These are phyloP conservation scores for Netelia fuscicornis DNA, from an alignment of 2,888 invertebrate genomes.

Conservation along the genomic window DNA sequence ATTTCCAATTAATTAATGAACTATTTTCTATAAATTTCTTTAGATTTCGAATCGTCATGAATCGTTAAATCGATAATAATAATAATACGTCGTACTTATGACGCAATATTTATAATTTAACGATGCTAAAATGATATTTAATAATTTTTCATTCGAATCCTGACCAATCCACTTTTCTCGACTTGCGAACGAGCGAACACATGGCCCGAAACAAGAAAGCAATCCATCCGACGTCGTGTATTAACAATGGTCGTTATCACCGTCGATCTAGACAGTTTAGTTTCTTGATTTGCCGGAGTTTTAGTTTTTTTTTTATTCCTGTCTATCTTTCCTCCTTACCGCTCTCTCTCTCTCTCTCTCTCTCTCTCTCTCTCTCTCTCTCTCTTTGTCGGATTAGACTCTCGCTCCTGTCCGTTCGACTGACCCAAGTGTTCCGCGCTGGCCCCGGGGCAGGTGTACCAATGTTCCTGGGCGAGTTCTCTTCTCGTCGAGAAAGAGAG, in stretches of 20 bases:
- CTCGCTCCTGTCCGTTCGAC: conserved; percentile 10
- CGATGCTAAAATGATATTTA: not conserved
- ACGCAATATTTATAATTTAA: not conserved
- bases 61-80: too few species aligned
- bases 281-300: not conserved
- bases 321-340: too few species aligned
- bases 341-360: conserved; percentile 11
- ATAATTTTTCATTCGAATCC: not conserved
- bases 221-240: conserved; percentile 31
- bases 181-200: not conserved
- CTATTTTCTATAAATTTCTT: too few species aligned
- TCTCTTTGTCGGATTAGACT: conserved; percentile 48
- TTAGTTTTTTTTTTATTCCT: too few species aligned
- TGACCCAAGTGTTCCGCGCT: conserved; percentile 41
- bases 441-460: conserved; percentile 64
- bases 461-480: conserved; percentile 38
- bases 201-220: conserved; percentile 3
- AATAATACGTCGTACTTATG: not conserved
- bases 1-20: too few species aligned
- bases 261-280: conserved; percentile 19
- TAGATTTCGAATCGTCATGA: too few species aligned
- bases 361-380: conserved; percentile 4
- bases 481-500: conserved; percentile 8
- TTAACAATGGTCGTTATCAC: conserved; percentile 51
- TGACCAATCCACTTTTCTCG: not conserved